Evolutionary conservation across 2,113 vertebrate species (phyloP), one percentile per base, ranked within the genome.

Genomic region (Prolemur simus): DNA sequence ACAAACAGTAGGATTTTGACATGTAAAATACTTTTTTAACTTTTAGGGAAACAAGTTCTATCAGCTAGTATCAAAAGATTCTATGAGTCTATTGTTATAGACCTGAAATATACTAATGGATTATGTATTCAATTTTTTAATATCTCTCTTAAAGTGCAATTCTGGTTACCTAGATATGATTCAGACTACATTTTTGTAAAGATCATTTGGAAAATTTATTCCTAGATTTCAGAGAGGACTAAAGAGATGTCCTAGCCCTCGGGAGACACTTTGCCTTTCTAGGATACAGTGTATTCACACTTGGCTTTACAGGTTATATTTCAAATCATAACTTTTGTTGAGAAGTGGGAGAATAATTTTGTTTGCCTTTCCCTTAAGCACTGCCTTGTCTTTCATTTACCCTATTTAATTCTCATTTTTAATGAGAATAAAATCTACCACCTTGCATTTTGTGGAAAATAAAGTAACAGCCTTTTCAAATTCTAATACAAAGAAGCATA

Each of bases 111-210:
- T 77, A 66, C 60, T 81, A 69, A 80, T 78, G 37, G 37, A 42
- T 91, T 86, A 52, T 32, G 5, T 52, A 27, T 56, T 86, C 45
- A 54, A 45, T 4, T n/a, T 68, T 71, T 60, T 17, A 69, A 84
- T 23, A 13, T 64, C 6, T 82, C 9, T 47, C 71, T 82, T 71
- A 69, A 77, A 78, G 10, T 63, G 3, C 18, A 90, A 66, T 87
- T 94, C 71, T 73, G 58, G 94, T 77, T 77, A 95, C 90, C 86
- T 74, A 97, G 97, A 93, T 96, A 94, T 13, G 39, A 96, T 90
- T 96, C 81, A 85, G 29, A 78, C 27, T 86, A 34, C 11, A 69
- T 42, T 96, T 95, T 90, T 69, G 20, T 63, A 92, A 87, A 95
- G 87, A 96, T 87, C 78, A 66, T 21, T 80, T 64, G 91, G 25